Base-by-base conservation (phyloP, 2,797 vertebrate species). In the Taeniopygia guttata region DNA sequence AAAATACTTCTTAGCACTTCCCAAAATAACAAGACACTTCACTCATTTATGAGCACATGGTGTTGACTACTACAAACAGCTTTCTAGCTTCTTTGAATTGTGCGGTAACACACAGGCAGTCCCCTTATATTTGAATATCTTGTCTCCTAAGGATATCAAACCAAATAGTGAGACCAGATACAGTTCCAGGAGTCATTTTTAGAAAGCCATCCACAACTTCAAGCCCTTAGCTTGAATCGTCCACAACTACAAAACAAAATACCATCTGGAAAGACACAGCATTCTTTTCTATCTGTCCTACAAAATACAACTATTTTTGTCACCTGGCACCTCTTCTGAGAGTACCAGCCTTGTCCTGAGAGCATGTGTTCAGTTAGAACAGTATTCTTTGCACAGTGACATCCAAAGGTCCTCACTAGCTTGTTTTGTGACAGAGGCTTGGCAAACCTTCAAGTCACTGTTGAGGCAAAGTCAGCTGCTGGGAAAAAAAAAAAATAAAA, bases 11-110 rank as follows among this genome's bases (percentile, higher is more conserved):
- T 77, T 36, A 80, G 82, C 48, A 34, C 59, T 95, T 87, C 84
- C 75, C 84, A 96, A 93, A 92, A 95, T 78, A 96, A 97, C 90
- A 93, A 83, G 72, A 75, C 92, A 87, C 91, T 95, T 87, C 52
- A 93, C 84, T 88, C 88, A 79, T 86, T 90, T 84, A 58, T 36
- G 78, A 96, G 70, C 91, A 94, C 87, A 78, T 80, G 76, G 90
- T 85, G 89, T 79, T 95, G 93, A 95, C 96, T 94, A 80, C 85
- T 94, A 90, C 92, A 63, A 80, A 83, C 82, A 94, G 90, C 51
- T 52, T 95, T 83, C 73, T 74, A 87, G 87, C 56, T 87, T 89
- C 77, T 94, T 83, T 89, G 88, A 95, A 91, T 62, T 58, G 59
- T 68, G 74, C 62, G 77, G 90, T 66, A 88, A 85, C 75, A 97